A percentile compares a stretch with the other conserved stretches of the same genome.
Evolutionary conservation across 2,888 invertebrate genomes (phyloP).

Genomic region (Eubasilissa splendida): DNA sequence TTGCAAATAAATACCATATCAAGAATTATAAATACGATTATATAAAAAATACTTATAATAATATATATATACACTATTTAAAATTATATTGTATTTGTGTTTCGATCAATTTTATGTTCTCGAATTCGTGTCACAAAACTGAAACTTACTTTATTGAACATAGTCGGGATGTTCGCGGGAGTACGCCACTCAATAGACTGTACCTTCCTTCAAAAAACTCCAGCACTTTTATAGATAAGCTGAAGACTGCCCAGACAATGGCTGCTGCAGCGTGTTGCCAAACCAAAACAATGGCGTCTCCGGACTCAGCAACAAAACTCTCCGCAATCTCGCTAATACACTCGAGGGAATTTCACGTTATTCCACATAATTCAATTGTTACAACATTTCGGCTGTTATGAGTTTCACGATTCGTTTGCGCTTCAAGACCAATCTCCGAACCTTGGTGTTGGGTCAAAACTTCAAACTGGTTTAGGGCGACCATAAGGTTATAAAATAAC

Average conservation of each 20-base stretch:
- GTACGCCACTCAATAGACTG: conserved; percentile 43
- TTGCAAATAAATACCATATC: too few relatives aligned
- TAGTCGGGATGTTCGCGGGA: conserved; percentile 42
- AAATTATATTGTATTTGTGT: not conserved
- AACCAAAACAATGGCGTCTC: conserved; percentile 45
- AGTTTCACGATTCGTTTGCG: conserved; percentile 44
- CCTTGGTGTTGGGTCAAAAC: conserved; percentile 18
- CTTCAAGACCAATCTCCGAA: conserved; percentile 27
- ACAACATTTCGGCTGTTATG: conserved; percentile 38
- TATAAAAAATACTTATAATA: too few relatives aligned
- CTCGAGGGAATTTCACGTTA: conserved; percentile 51
- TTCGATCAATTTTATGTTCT: not conserved
- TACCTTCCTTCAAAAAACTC: conserved; percentile 43
- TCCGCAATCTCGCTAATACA: conserved; percentile 16
- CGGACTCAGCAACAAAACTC: conserved; percentile 27
- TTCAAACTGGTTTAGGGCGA: not conserved
- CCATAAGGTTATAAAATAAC: not conserved
- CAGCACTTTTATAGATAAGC: conserved; percentile 37
- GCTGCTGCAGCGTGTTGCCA: conserved; percentile 48
- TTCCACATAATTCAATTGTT: conserved; percentile 48
- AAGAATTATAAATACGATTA: too few relatives aligned
- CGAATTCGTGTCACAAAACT: conserved; percentile 51
- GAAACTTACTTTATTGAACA: conserved; percentile 50
- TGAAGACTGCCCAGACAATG: conserved; percentile 42
- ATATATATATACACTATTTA: too few relatives aligned